A percentile compares a stretch with the other conserved stretches of the same genome.
These are phyloP conservation scores for Liolophura sinensis DNA, from an alignment of 1,140 invertebrate genomes.

Conservation along the genomic window DNA sequence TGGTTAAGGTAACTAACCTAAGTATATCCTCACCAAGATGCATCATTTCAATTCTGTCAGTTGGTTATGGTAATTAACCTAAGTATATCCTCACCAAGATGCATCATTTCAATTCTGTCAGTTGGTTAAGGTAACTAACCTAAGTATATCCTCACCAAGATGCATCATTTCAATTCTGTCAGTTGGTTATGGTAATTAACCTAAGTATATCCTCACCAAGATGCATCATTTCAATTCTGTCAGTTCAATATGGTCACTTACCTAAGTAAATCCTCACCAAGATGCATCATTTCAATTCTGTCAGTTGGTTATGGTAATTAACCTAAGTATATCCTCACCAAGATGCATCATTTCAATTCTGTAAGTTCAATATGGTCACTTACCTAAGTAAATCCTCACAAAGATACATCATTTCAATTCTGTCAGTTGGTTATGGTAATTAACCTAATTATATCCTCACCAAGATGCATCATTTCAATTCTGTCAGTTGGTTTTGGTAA, in stretches of 20 bases:
- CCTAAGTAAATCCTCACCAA: constrained; percentile 90
- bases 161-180: constrained; percentile 39
- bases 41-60: too few species aligned
- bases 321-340: constrained; percentile 93
- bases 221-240: constrained; percentile 57
- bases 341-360: constrained; percentile 59
- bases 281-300: constrained; percentile 57
- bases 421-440: too few species aligned
- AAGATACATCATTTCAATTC: too few species aligned
- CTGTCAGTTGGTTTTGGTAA: too few species aligned
- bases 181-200: constrained; percentile 64
- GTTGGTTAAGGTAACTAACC: constrained; percentile 65
- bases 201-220: constrained; percentile 87
- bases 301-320: constrained; percentile 48
- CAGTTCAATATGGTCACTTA: constrained; percentile 60
- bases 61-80: too few species aligned
- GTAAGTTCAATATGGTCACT: constrained; percentile 38
- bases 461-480: too few species aligned
- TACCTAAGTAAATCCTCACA: constrained; percentile 89
- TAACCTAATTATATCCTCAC: too few species aligned
- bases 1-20: too few species aligned
- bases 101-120: too few species aligned
- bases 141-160: constrained; percentile 89
- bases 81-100: too few species aligned
- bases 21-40: too few species aligned